Percentiles rank a stretch among this genome's conserved stretches.
These are phyloP conservation scores for Perithous albicinctus DNA, from an alignment of 2,888 invertebrate species.

Conservation along the genomic window DNA sequence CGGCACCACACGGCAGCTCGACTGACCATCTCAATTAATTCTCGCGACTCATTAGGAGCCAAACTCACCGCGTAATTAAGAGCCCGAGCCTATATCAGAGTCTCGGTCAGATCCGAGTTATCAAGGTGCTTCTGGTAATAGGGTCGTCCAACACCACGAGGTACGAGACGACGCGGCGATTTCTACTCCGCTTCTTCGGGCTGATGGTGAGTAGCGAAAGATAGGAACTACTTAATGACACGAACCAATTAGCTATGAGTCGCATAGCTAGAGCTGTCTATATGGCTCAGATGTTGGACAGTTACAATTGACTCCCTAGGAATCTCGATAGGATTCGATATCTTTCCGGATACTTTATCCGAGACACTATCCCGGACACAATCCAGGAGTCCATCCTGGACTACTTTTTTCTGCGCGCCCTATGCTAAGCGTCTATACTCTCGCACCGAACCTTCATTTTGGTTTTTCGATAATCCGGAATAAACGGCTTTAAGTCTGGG, in stretches of 20 bases:
- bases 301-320: too few species aligned
- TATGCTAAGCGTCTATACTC: too few species aligned
- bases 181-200: slow-evolving; percentile 7
- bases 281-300: too few species aligned
- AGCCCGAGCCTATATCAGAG: slow-evolving; percentile 69
- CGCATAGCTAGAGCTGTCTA: too few species aligned
- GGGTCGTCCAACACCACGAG: slow-evolving; percentile 71
- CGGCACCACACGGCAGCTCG: slow-evolving; percentile 49
- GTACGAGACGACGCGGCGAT: not conserved
- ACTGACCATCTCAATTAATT: slow-evolving; percentile 80
- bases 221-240: slow-evolving; percentile 44
- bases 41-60: slow-evolving; percentile 78
- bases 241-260: slow-evolving; percentile 51
- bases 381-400: too few species aligned
- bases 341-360: too few species aligned
- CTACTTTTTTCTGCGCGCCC: too few species aligned
- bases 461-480: too few species aligned
- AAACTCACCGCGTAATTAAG: slow-evolving; percentile 79
- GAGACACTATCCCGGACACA: too few species aligned
- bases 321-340: too few species aligned
- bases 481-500: too few species aligned
- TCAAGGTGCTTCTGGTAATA: slow-evolving; percentile 77
- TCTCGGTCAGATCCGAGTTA: slow-evolving; percentile 74
- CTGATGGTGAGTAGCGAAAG: slow-evolving; percentile 19
- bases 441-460: too few species aligned